Evolutionary conservation across 2,888 invertebrate genomes (phyloP).

Genomic region (Odontothrips loti): DNA sequence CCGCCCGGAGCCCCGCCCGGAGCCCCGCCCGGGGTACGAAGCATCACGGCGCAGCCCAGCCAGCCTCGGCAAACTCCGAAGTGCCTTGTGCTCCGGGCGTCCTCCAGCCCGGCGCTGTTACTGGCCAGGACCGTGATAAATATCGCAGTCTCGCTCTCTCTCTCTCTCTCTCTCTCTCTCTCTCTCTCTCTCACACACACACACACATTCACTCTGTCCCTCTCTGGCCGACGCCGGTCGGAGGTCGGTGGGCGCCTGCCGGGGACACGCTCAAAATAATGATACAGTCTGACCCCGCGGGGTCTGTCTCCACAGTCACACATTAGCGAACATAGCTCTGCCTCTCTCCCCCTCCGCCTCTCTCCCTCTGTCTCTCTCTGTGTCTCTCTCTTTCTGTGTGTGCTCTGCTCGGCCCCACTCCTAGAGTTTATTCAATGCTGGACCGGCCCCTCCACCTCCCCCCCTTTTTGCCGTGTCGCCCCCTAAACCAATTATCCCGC

Average conservation of each 20-base stretch:
- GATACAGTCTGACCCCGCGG: constrained; percentile 5
- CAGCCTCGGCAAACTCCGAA: too few species aligned
- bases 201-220: neutral
- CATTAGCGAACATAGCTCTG: neutral
- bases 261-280: constrained; percentile 18
- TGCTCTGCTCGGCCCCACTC: too few species aligned
- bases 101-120: too few species aligned
- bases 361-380: neutral
- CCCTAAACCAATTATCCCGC: too few species aligned
- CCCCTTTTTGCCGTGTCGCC: neutral
- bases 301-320: neutral
- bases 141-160: neutral
- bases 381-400: too few species aligned
- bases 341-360: neutral
- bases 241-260: neutral
- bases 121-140: neutral
- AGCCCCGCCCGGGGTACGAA: too few species aligned
- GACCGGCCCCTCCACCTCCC: neutral
- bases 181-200: too few species aligned
- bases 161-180: too few species aligned
- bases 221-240: neutral
- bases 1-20: too few species aligned
- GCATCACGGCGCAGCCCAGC: too few species aligned
- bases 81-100: too few species aligned
- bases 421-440: too few species aligned